Evolutionary conservation across 2,888 invertebrate genomes (phyloP).

Genomic region (Coenonympha arcania): DNA sequence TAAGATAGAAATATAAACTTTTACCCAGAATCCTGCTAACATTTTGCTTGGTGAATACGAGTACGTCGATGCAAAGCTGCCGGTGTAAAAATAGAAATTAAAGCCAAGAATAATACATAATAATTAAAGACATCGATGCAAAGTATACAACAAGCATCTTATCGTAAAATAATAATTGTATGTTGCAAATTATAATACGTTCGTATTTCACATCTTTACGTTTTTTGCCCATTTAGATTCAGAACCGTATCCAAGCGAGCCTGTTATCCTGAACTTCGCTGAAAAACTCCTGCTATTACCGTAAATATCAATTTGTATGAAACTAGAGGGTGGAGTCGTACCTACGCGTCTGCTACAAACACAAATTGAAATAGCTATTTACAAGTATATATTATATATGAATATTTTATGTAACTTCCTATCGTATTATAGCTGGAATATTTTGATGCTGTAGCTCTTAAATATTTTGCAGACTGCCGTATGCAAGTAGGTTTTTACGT

Average conservation of each 20-base stretch:
- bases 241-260: constrained; percentile 59
- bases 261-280: constrained; percentile 64
- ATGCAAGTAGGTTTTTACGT: background rate
- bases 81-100: too few species aligned
- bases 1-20: too few species aligned
- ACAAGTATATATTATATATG: constrained; percentile 37
- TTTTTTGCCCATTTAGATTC: constrained; percentile 65
- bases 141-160: too few species aligned
- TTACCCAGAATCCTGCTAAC: too few species aligned
- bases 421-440: background rate
- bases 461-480: background rate
- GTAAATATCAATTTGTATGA: constrained; percentile 75
- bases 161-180: constrained; percentile 27
- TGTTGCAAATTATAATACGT: constrained; percentile 51
- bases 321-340: constrained; percentile 62
- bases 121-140: too few species aligned
- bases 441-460: background rate
- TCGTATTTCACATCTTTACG: constrained; percentile 60
- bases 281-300: constrained; percentile 71
- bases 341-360: constrained; percentile 38
- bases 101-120: too few species aligned
- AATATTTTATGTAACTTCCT: constrained; percentile 20
- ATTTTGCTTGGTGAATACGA: too few species aligned
- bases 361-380: constrained; percentile 62
- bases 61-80: too few species aligned